These are phyloP conservation scores for Nasonia vitripennis DNA, from an alignment of 1,140 invertebrate genomes.

Conservation along the genomic window DNA sequence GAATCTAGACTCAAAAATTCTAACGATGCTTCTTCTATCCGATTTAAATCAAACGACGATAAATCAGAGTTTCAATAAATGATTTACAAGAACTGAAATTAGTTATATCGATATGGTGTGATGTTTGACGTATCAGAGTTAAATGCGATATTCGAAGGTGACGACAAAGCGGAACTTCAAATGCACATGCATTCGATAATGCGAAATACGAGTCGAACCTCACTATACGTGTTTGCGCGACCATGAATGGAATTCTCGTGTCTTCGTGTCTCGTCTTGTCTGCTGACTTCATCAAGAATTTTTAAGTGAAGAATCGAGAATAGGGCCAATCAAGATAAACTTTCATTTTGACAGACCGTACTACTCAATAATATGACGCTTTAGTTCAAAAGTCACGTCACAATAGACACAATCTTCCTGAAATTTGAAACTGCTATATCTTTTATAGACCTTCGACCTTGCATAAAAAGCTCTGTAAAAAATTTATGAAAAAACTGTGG, in stretches of 20 bases:
- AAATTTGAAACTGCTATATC: no score
- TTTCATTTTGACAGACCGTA: not conserved
- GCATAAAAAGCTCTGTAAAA: no score
- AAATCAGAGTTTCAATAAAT: no score
- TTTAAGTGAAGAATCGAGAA: not conserved
- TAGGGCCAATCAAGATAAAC: not conserved
- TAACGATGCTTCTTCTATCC: no score
- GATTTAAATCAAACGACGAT: no score
- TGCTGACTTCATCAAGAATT: not conserved
- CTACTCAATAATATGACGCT: no score
- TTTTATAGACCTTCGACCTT: no score
- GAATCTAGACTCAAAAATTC: not conserved
- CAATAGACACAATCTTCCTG: no score
- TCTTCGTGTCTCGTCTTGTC: not conserved
- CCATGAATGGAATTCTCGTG: constrained; percentile 17
- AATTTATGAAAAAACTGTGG: no score
- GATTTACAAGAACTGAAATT: no score
- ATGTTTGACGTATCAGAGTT: not conserved
- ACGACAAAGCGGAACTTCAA: not conserved
- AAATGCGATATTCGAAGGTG: constrained; percentile 20
- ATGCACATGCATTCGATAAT: constrained; percentile 20
- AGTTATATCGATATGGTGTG: not conserved
- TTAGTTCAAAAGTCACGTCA: no score
- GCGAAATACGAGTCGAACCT: constrained; percentile 34
- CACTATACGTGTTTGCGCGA: not conserved